Evolutionary conservation across 2,888 invertebrate genomes (phyloP).

Genomic region (Cryptus viduatorius): DNA sequence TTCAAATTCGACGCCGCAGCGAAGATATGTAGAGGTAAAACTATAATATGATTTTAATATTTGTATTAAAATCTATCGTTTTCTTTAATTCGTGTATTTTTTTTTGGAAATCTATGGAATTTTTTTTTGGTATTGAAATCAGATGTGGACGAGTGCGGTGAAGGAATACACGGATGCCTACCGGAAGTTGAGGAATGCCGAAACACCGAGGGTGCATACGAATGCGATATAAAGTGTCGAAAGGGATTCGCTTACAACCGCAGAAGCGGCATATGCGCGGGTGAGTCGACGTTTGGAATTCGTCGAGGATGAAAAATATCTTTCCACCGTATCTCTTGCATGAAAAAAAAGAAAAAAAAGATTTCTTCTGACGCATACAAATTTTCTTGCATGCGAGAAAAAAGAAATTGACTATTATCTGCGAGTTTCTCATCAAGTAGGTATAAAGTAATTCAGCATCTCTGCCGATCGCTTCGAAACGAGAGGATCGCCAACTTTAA

Average conservation of each 20-base stretch:
- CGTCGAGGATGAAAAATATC: conserved; percentile 14
- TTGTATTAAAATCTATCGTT: background rate
- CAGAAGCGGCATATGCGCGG: conserved; percentile 78
- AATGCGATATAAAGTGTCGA: conserved; percentile 83
- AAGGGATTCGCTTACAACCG: conserved; percentile 78
- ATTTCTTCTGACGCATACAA: background rate
- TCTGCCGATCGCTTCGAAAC: background rate
- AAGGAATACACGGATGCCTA: conserved; percentile 87
- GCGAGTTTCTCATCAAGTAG: conserved; percentile 57
- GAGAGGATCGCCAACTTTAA: background rate
- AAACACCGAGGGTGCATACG: conserved; percentile 85
- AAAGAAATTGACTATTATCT: conserved; percentile 49
- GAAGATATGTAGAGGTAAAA: conserved; percentile 86
- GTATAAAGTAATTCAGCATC: conserved; percentile 34
- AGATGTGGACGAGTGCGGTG: conserved; percentile 92
- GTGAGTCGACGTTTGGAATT: conserved; percentile 73
- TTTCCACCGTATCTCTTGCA: conserved; percentile 4
- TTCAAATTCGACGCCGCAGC: conserved; percentile 86
- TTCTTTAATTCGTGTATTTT: conserved; percentile 57
- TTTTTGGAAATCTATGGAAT: no score
- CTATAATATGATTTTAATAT: background rate
- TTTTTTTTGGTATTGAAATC: no score
- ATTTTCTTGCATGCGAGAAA: conserved; percentile 20
- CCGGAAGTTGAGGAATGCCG: conserved; percentile 84
- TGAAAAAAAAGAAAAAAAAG: background rate